These are phyloP conservation scores for Drosophila anomalata DNA, from an alignment of 2,888 invertebrate species.

Conservation along the genomic window DNA sequence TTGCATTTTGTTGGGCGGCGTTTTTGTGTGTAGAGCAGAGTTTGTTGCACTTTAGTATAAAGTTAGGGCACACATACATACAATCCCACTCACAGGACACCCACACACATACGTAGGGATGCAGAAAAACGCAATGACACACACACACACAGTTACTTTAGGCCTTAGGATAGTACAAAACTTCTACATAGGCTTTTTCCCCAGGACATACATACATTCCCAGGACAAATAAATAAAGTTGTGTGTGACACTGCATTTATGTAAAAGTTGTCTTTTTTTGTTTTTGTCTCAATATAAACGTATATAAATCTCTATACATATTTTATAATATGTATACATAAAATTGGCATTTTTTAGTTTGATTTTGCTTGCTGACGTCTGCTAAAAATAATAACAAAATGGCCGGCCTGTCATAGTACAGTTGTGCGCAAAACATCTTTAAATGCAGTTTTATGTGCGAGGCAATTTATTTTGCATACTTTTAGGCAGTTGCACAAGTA, in stretches of 20 bases:
- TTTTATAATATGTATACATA: constrained; percentile 39
- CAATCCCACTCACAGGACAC: constrained; percentile 3
- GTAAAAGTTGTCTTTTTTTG: constrained; percentile 32
- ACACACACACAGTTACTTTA: constrained; percentile 19
- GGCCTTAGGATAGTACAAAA: constrained; percentile 45
- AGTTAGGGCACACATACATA: constrained; percentile 55
- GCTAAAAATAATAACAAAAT: constrained; percentile 71
- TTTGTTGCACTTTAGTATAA: constrained; percentile 58
- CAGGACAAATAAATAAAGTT: neutral
- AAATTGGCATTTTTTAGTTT: constrained; percentile 66
- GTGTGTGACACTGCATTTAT: constrained; percentile 23
- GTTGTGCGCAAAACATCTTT: constrained; percentile 62
- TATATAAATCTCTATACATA: constrained; percentile 49
- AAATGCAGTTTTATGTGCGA: constrained; percentile 22
- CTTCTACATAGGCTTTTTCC: constrained; percentile 40
- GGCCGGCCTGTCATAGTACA: constrained; percentile 49
- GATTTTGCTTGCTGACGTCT: constrained; percentile 59
- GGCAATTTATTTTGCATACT: constrained; percentile 26
- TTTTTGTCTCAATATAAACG: constrained; percentile 10
- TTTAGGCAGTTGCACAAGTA: constrained; percentile 29
- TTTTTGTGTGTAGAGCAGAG: constrained; percentile 58
- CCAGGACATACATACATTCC: constrained; percentile 8
- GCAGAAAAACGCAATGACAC: constrained; percentile 69
- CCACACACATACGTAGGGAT: constrained; percentile 14
- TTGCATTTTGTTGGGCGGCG: constrained; percentile 65